Evolutionary conservation across 2,113 vertebrate species (phyloP).

Genomic region (Xenus cinereus): DNA sequence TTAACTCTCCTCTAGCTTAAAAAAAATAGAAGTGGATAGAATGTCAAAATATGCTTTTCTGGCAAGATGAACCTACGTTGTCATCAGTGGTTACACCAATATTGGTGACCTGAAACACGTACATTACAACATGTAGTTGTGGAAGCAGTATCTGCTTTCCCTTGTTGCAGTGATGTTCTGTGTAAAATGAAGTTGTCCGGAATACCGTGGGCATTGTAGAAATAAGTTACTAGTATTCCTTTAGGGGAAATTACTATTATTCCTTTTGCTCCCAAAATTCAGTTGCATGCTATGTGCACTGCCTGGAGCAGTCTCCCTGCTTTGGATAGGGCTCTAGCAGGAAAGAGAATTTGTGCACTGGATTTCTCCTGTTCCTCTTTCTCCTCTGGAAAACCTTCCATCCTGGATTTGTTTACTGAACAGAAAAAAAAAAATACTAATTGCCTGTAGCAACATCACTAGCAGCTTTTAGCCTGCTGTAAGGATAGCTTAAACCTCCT

Average conservation of each 20-base stretch:
- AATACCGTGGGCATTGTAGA: not conserved
- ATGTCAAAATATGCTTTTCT: slow-evolving; percentile 13
- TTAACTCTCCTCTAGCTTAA: slow-evolving; percentile 47
- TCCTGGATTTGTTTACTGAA: not conserved
- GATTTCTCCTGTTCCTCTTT: not conserved
- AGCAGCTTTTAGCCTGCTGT: not conserved
- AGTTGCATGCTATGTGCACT: not conserved
- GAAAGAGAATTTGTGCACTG: not conserved
- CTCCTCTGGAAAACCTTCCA: not conserved
- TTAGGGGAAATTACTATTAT: not conserved
- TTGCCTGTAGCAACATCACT: not conserved
- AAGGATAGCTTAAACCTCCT: not conserved
- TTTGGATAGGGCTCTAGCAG: not conserved
- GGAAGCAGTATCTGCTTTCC: not conserved
- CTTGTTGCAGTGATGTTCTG: not conserved
- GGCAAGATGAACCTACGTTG: not conserved
- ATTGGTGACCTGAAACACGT: not conserved
- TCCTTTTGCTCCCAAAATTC: not conserved
- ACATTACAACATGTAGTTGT: not conserved
- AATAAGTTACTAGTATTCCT: not conserved
- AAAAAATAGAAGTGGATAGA: slow-evolving; percentile 23
- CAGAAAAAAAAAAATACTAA: not conserved
- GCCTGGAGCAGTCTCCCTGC: not conserved
- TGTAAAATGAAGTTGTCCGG: not conserved
- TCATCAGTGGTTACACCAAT: not conserved